Percentiles rank a stretch among this genome's conserved stretches.
Conservation (phyloP, 2,797 vertebrate genomes). For the Cossypha niveicapilla region DNA sequence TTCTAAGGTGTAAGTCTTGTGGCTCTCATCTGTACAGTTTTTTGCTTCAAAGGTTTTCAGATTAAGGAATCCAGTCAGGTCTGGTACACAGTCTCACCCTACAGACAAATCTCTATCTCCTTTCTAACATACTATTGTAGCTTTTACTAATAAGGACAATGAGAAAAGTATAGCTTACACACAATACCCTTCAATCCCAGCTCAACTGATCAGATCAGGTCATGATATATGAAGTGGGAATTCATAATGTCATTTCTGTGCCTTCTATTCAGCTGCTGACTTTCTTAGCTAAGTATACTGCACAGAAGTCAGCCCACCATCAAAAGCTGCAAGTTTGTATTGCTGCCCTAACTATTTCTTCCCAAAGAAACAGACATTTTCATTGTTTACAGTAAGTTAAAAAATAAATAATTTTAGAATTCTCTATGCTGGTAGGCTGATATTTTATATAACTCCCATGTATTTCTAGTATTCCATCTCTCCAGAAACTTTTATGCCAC, state of each 20-base stretch:
- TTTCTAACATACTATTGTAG: background rate
- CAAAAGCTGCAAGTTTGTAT: background rate
- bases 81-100: background rate
- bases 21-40: background rate
- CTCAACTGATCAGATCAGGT: background rate
- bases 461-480: background rate
- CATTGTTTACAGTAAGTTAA: background rate
- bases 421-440: background rate
- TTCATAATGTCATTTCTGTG: background rate
- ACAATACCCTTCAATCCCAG: background rate
- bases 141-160: background rate
- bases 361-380: background rate
- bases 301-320: background rate
- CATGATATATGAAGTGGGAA: background rate
- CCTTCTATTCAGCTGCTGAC: background rate
- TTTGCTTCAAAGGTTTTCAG: background rate
- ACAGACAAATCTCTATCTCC: background rate
- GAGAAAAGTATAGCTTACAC: background rate
- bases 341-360: background rate
- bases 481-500: background rate
- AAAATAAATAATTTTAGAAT: background rate
- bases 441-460: fast-evolving
- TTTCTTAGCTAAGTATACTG: background rate
- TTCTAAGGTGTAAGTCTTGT: background rate
- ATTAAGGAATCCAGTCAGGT: background rate